Base-by-base conservation (phyloP, 1,140 invertebrate species). In the Tetraneura akinire region DNA sequence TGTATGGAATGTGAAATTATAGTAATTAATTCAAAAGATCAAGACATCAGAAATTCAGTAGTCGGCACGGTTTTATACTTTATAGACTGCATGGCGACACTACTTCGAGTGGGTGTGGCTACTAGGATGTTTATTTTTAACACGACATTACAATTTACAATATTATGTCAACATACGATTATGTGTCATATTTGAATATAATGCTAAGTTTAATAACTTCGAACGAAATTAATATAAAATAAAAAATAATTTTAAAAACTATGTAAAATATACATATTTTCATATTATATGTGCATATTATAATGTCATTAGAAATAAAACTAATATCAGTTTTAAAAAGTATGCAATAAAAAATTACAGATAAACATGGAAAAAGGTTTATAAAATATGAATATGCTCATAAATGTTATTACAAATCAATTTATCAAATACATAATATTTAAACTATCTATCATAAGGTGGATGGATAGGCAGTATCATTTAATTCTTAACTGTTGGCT, bases 31-130 rank as follows among this genome's bases (percentile, higher is more conserved):
- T 45, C 16, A 78, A 55, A 23, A 29, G n/a, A 42, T 78, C 55
- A 42, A 78, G 13, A 62, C 53, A 45, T 57, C 42, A 57, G 16
- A 23, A 47, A 23, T 76, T 57, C 21, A 45, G 21, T 60, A 11
- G 21, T 76, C 6, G 11, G 53, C n/a, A 10, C 21, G 29, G 29
- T 62, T 62, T 62, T 57, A 60, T 78, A 78, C 47, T 62, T 62
- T 57, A 60, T 78, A 78, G 74, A 78, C 74, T 42, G 55, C 74
- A 78, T 78, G 74, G 74, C 74, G 74, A 60, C 74, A 78, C 42
- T 29, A 47, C 32, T 60, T 45, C 21, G 14, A 74, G 29, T 4
- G 55, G 55, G 53, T 62, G 53, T 78, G 74, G 74, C 55, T 42
- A 29, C 37, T 47, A 11, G 21, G 55, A 78, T 78, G 37, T 62